Base-by-base conservation (phyloP, 2,888 invertebrate species). In the Drepana falcataria region DNA sequence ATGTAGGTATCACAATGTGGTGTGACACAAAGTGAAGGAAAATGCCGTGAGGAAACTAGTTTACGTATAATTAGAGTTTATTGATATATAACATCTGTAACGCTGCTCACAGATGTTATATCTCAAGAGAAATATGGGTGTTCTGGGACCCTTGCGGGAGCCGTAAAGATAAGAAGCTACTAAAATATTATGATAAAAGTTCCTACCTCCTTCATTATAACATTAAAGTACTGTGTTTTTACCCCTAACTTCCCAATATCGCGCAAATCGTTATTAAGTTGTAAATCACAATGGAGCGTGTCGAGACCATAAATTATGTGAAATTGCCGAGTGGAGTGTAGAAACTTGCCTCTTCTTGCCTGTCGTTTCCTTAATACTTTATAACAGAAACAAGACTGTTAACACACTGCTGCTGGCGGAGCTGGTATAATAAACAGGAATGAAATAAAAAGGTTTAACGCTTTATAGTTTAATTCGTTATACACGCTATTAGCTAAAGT, bases 261-360 rank as follows among this genome's bases (percentile, higher is more conserved):
- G 49, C 53, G 37, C 56, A 58, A 59, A 62, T 55, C 58, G 64
- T 75, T 70, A 71, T 69, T 67, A 69, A 65, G 66, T 65, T 64
- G 70, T 77, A 72, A 75, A 76, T 77, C 73, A 59, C 64, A 61
- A 61, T 59, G 56, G 56, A 55, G 59, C 63, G 63, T 63, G 53
- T 59, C 57, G 44, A 48, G 53, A 61, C 61, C 53, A 66, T 75
- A 71, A 75, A 75, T 75, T 69, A 67, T 62, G 64, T 59, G 64
- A 65, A 72, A 71, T 74, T 67, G 67, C 64, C 54, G 48, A 61
- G 53, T 59, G 48, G 49, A 55, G 59, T 56, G 59, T 48, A 60
- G 59, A 59, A 66, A 69, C 59, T 68, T 67, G 53, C 44, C 48
- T 41, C 40, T 51, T 33, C 34, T 49, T 56, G 35, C 37, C 41